A percentile compares a stretch with the other conserved stretches of the same genome.
These are phyloP conservation scores for Hydrolagus affinis DNA, from an alignment of 2,113 vertebrate species.

Conservation along the genomic window DNA sequence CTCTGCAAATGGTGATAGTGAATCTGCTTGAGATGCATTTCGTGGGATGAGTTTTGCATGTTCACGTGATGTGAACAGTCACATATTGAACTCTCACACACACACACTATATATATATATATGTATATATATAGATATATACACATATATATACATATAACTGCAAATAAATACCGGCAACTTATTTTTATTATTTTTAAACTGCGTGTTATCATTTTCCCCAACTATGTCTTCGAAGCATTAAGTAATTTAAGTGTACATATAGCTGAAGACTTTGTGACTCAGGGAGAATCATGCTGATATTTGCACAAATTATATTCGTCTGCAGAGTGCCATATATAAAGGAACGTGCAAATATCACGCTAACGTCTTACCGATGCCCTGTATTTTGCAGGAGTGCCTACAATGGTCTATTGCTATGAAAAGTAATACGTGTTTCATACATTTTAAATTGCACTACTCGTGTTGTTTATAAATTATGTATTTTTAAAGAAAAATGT, in stretches of 20 bases:
- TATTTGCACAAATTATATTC: not conserved
- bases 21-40: not conserved
- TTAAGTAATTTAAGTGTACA: not conserved
- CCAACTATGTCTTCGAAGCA: not conserved
- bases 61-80: not conserved
- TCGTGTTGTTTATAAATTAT: constrained; percentile 9
- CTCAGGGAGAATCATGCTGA: not conserved
- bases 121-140: too few species aligned
- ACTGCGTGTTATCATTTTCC: not conserved
- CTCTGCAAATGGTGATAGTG: not conserved
- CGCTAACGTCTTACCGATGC: not conserved
- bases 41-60: not conserved
- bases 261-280: not conserved
- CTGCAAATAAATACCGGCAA: not conserved
- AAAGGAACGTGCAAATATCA: not conserved
- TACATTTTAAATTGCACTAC: not conserved
- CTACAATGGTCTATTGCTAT: not conserved
- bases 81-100: not conserved
- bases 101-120: too few species aligned
- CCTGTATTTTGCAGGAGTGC: not conserved
- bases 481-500: not conserved
- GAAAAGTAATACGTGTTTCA: not conserved
- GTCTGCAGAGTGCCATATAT: not conserved
- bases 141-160: too few species aligned
- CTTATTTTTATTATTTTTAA: not conserved